These are phyloP conservation scores for Cataglyphis livida DNA, from an alignment of 2,888 invertebrate genomes.

Conservation along the genomic window DNA sequence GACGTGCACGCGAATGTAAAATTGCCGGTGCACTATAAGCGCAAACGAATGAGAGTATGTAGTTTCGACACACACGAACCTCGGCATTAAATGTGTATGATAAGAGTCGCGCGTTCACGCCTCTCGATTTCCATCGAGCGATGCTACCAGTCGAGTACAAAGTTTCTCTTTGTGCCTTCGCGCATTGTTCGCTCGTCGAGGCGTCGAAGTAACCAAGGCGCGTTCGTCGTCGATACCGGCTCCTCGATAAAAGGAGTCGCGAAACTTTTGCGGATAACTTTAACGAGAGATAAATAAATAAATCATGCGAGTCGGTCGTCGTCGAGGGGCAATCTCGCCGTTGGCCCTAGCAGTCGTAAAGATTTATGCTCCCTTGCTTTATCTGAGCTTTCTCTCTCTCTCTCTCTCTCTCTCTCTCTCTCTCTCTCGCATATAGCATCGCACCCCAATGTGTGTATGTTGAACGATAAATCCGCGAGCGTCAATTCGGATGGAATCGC, in stretches of 20 bases:
- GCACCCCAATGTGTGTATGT: background rate
- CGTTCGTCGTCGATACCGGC: conserved; percentile 45
- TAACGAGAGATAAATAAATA: conserved; percentile 72
- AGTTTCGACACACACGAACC: conserved; percentile 18
- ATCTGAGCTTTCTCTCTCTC: conserved; percentile 34
- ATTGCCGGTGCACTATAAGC: background rate
- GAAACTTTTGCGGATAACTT: conserved; percentile 64
- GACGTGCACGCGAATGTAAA: conserved; percentile 18
- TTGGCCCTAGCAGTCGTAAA: conserved; percentile 20
- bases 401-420: background rate
- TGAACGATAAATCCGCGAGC: conserved; percentile 67
- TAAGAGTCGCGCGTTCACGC: conserved; percentile 53
- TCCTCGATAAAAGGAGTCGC: conserved; percentile 39
- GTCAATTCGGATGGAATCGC: conserved; percentile 58
- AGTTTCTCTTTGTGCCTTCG: conserved; percentile 64
- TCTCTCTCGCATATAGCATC: background rate
- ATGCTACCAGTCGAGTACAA: conserved; percentile 57
- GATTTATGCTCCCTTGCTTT: conserved; percentile 60
- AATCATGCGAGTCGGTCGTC: conserved; percentile 57
- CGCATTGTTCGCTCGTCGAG: conserved; percentile 63
- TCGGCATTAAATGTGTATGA: conserved; percentile 3
- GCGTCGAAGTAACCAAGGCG: conserved; percentile 59
- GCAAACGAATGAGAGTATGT: background rate
- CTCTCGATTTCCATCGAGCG: conserved; percentile 61
- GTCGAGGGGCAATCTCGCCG: conserved; percentile 55